Percentiles rank a stretch among this genome's conserved stretches.
phyloP scores from a whole-genome alignment of 2,888 invertebrate species.

The Creontiades dilutus region DNA sequence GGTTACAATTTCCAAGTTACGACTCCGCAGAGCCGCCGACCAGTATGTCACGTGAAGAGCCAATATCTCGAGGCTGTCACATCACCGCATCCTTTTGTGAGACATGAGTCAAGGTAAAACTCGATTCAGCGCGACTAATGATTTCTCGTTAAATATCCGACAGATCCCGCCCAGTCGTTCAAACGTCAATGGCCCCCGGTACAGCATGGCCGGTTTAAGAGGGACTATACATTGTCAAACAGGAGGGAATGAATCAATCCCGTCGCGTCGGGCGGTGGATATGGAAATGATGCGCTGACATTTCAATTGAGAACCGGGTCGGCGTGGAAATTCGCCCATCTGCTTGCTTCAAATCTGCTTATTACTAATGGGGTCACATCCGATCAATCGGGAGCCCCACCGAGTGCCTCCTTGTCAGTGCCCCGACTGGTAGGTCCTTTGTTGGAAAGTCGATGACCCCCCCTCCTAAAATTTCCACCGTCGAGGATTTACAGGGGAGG shows the following conservation, averaged over 20 bases:
- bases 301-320: conserved; percentile 21
- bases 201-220: too few species aligned
- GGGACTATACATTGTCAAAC: neutral
- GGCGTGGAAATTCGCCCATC: conserved; percentile 36
- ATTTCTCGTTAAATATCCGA: too few species aligned
- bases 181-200: too few species aligned
- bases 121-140: too few species aligned
- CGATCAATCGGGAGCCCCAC: conserved; percentile 31
- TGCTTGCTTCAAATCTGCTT: conserved; percentile 31
- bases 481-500: neutral
- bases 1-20: too few species aligned
- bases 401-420: neutral
- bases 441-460: neutral
- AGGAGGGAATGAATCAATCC: neutral
- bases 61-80: too few species aligned
- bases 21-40: too few species aligned
- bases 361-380: conserved; percentile 51
- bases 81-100: too few species aligned
- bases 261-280: neutral
- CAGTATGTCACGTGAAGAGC: too few species aligned
- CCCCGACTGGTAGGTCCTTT: neutral
- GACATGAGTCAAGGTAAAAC: too few species aligned
- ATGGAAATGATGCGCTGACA: conserved; percentile 32
- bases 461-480: neutral
- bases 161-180: too few species aligned